Conservation (phyloP, 2,888 invertebrate genomes). For the Nebria salina region DNA sequence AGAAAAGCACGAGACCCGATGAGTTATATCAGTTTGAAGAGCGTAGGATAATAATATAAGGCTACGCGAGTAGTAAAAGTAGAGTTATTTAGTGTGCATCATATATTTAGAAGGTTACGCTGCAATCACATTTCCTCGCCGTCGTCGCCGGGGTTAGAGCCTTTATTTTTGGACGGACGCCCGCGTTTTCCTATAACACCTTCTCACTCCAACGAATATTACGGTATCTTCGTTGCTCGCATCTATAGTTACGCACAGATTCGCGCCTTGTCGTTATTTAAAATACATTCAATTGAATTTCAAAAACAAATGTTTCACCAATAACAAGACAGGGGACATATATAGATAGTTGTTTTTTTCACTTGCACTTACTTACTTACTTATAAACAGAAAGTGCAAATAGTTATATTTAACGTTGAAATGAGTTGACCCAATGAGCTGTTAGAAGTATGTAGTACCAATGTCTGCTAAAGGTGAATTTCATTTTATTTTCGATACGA, state of each 20-base stretch:
- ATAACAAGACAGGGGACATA: no score
- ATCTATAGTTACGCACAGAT: conserved; percentile 10
- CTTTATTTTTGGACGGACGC: conserved; percentile 30
- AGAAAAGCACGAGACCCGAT: neutral
- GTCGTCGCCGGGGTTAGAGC: conserved; percentile 33
- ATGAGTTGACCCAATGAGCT: neutral
- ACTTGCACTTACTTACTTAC: no score
- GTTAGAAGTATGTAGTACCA: neutral
- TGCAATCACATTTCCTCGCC: conserved; percentile 22
- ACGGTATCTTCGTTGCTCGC: conserved; percentile 17
- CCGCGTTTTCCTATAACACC: neutral
- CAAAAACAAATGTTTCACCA: neutral
- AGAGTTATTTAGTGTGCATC: conserved; percentile 19
- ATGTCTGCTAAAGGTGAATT: neutral
- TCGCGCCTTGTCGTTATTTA: neutral
- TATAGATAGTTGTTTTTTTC: no score
- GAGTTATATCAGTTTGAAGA: conserved; percentile 17
- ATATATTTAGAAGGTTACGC: conserved; percentile 43
- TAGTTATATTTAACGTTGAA: neutral
- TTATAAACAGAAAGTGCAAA: neutral
- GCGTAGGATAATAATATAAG: neutral
- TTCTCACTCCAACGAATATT: conserved; percentile 13
- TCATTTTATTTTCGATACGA: neutral
- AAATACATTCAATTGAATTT: neutral
- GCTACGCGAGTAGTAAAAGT: conserved; percentile 31